Evolutionary conservation across 2,113 vertebrate species (phyloP).

Genomic region (Charadrius vociferus): DNA sequence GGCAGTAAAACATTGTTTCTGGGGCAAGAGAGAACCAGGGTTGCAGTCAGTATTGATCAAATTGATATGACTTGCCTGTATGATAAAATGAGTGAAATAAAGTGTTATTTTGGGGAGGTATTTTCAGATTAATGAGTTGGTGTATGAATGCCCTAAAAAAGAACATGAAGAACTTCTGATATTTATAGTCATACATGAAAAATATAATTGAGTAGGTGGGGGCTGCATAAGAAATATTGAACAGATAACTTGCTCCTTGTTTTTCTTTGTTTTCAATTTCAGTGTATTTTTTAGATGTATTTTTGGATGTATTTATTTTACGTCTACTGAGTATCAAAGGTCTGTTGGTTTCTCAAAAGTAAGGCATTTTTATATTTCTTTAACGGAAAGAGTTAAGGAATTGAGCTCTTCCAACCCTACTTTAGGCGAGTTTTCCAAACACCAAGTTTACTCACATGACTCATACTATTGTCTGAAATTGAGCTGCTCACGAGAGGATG

Average conservation of each 20-base stretch:
- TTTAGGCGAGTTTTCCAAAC: constrained; percentile 14
- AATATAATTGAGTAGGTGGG: neutral
- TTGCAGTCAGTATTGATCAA: neutral
- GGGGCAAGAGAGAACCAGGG: neutral
- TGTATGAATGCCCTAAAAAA: neutral
- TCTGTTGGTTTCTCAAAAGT: neutral
- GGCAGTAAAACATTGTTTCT: neutral
- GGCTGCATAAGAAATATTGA: neutral
- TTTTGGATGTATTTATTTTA: neutral
- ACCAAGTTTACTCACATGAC: constrained; percentile 2
- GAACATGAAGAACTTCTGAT: neutral
- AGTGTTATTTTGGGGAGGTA: neutral
- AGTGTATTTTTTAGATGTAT: neutral
- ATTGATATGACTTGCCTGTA: neutral
- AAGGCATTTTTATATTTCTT: neutral
- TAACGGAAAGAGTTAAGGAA: neutral
- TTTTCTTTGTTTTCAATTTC: neutral
- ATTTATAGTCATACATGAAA: neutral
- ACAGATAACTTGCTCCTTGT: neutral
- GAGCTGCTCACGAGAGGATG: neutral
- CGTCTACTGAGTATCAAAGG: neutral
- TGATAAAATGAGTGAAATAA: neutral
- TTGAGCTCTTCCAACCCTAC: neutral
- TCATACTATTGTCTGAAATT: constrained; percentile 49
- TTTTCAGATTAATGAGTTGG: neutral